phyloP scores from a whole-genome alignment of 92 coral and sea anemone genomes.

The Parazoanthus darwini region DNA sequence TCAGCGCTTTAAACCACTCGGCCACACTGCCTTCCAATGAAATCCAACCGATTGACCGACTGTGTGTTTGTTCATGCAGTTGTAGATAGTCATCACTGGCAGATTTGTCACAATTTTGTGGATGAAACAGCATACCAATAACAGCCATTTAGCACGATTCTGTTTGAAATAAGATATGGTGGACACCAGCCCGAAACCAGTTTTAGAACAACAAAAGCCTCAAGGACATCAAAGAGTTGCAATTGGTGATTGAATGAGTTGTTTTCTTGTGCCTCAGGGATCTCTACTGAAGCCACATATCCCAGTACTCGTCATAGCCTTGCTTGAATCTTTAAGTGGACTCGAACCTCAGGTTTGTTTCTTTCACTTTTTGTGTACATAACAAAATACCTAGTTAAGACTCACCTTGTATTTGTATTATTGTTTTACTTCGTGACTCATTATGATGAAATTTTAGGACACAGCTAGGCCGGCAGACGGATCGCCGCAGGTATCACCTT shows the following conservation, averaged over 20 bases:
- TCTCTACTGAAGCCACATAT: slow-evolving; percentile 92
- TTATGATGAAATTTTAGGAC: no score
- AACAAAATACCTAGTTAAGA: background rate
- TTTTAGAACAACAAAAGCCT: no score
- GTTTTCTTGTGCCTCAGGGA: slow-evolving; percentile 51
- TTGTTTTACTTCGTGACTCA: no score
- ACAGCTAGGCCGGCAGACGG: no score
- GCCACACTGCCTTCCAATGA: no score
- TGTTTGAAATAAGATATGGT: background rate
- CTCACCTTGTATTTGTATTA: background rate
- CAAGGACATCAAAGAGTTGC: no score
- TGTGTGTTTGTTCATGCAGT: background rate
- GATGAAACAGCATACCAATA: background rate
- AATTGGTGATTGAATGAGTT: no score
- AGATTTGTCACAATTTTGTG: background rate
- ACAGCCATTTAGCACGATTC: background rate
- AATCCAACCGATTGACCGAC: background rate
- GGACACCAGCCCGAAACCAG: no score
- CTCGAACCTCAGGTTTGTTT: slow-evolving; percentile 79
- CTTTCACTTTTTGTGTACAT: background rate
- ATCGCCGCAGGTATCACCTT: no score
- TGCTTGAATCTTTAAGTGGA: slow-evolving; percentile 91
- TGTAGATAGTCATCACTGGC: background rate
- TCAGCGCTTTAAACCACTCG: no score
- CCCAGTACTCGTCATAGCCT: slow-evolving; percentile 85